Base-by-base conservation (phyloP, 2,888 invertebrate species). In the Lymantria monacha region DNA sequence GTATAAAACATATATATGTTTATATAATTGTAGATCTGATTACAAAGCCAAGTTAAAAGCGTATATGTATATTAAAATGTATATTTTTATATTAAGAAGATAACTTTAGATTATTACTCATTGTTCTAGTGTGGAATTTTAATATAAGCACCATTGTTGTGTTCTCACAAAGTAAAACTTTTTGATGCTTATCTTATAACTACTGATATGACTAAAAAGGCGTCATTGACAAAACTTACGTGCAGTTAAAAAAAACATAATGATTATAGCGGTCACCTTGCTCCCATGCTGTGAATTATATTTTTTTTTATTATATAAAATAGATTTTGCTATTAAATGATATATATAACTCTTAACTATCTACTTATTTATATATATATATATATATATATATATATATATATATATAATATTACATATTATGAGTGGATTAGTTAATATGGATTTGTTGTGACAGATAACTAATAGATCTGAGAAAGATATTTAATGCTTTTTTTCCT, bases 91-190 rank as follows among this genome's bases (percentile, higher is more conserved):
- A 10, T 33, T 33, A 10, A 33, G 7, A 33, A 33, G 33, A 38
- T 38, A 38, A 38, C 2, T 38, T 12, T 38, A 36, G 47, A 36
- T 10, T 31, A 40, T 33, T 41, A 15, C 41, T 48, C 42, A 52
- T 52, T 48, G 48, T 52, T 48, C 37, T 15, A 12, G 37, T 37
- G 30, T 42, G 37, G 11, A 41, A 41, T 46, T 40, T 44, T n/a
- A 38, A 45, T 31, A 42, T 13, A 38, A 31, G 14, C 38, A n/a
- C 37, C 43, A 46, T 50, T 41, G 47, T 48, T 41, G 22, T 42
- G 37, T 42, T 45, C 42, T 15, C 15, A 48, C 42, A 42, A 42
- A 48, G 42, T 45, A 45, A 48, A 42, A 44, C n/a, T 42, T 14
- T 47, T 30, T 42, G 36, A 44, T 3, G 30, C 22, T 33, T 37